These are phyloP conservation scores for Hyperopisus bebe DNA, from an alignment of 2,113 vertebrate genomes.

Conservation along the genomic window DNA sequence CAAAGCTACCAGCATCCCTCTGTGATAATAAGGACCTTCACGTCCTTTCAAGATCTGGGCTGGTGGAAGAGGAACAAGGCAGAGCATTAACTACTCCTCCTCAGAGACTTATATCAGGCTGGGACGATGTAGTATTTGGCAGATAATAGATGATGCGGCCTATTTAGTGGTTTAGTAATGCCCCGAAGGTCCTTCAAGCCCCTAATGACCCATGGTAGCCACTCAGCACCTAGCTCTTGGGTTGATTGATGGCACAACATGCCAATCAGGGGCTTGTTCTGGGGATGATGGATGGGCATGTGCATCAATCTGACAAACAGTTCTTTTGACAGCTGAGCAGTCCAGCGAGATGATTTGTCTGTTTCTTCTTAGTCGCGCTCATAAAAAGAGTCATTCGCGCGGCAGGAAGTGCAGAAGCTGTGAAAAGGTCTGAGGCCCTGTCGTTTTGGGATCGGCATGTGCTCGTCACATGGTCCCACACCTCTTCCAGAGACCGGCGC, in stretches of 20 bases:
- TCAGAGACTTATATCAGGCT: not conserved
- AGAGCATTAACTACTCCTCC: not conserved
- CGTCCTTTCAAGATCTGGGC: not conserved
- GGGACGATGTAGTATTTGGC: constrained; percentile 34
- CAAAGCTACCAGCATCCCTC: not conserved
- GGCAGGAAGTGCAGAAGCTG: not conserved
- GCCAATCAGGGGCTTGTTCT: not conserved
- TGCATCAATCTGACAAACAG: not conserved
- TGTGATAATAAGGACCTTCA: not conserved
- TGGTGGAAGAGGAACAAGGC: not conserved
- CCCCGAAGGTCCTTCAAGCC: not conserved
- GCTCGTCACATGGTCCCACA: not conserved
- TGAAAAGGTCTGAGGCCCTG: not conserved
- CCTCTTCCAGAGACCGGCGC: not conserved
- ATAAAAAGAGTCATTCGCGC: not conserved
- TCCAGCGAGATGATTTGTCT: not conserved
- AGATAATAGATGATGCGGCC: constrained; percentile 36
- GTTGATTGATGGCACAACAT: not conserved
- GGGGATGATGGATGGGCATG: not conserved
- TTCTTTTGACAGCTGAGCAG: not conserved
- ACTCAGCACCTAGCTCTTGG: not conserved
- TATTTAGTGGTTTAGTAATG: not conserved
- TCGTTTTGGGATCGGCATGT: not conserved
- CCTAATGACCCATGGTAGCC: not conserved
- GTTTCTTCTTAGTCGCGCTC: not conserved